Evolutionary conservation across 2,888 invertebrate genomes (phyloP), one percentile per base, ranked within the genome.

Genomic region (Cephus pygmeus): DNA sequence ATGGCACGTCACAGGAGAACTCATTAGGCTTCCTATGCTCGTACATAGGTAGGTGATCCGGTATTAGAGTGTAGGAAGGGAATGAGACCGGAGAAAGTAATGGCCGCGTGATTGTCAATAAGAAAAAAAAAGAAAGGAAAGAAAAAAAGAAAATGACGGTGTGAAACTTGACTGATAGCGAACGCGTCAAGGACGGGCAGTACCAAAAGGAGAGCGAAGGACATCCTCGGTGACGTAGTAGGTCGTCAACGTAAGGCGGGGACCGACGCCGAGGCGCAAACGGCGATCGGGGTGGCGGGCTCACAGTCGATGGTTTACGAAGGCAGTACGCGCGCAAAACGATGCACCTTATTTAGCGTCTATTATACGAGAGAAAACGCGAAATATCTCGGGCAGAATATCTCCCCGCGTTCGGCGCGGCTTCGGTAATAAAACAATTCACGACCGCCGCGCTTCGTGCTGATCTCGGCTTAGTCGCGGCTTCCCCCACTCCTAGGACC

Each of bases 401-500:
- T 85, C 84, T 84, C 75, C 68, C 75, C 78, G 79, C 76, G 78
- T 80, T 78, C 75, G 80, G 78, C 80, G 78, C 73, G 78, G 81
- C 80, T 81, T 83, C 80, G 80, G 86, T 87, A 88, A 88, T 87
- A 87, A 87, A 87, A 83, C 86, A 84, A 86, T 85, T 83, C 84
- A 84, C 85, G 82, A 86, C 85, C 82, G 80, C 79, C 78, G 77
- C 69, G 76, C 86, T 83, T 85, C 84, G 85, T 80, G 81, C 83
- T 81, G 84, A 81, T 81, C 84, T 85, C 83, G 81, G 80, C 79
- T 76, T 78, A 80, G 82, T 78, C 81, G 75, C 81, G 75, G 71
- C 78, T 56, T 56, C 74, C 79, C 79, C 69, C 69, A 73, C 75
- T 77, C 56, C 69, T 79, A 76, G 40, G 30, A 36, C 68, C 36